A percentile compares a stretch with the other conserved stretches of the same genome.
phyloP scores from a whole-genome alignment of 2,888 invertebrate species.

The Holacanthella duospinosa region DNA sequence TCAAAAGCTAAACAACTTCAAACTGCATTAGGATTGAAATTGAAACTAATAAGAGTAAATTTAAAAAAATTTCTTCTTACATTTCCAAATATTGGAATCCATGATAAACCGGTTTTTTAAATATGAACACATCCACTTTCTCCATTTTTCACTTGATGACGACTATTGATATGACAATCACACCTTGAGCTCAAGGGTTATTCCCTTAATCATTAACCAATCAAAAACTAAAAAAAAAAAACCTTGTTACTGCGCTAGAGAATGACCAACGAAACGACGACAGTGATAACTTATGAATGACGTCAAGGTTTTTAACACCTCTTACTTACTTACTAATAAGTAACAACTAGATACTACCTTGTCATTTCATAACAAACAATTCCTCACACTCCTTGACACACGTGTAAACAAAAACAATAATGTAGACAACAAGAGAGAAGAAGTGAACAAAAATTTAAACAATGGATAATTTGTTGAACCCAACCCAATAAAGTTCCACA shows the following conservation, averaged over 20 bases:
- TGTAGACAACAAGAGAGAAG: background rate
- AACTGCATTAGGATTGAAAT: background rate
- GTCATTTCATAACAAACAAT: no score
- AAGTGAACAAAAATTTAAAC: background rate
- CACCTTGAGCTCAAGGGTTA: no score
- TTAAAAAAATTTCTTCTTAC: constrained; percentile 48
- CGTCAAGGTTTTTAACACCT: no score
- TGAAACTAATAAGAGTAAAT: background rate
- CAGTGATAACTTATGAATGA: no score
- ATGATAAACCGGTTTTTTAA: constrained; percentile 67
- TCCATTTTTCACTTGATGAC: constrained; percentile 45
- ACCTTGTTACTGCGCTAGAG: no score
- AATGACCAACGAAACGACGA: no score
- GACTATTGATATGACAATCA: no score
- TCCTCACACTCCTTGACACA: background rate
- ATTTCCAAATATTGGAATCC: constrained; percentile 73
- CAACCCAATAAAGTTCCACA: background rate
- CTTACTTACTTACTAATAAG: background rate
- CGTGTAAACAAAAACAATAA: constrained; percentile 2
- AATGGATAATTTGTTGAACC: background rate
- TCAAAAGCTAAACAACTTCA: no score
- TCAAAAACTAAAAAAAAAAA: no score
- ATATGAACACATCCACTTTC: constrained; percentile 63
- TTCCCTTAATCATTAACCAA: no score
- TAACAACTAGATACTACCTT: background rate